Evolutionary conservation across 2,888 invertebrate species (phyloP).

Genomic region (Drosophila paracracens): DNA sequence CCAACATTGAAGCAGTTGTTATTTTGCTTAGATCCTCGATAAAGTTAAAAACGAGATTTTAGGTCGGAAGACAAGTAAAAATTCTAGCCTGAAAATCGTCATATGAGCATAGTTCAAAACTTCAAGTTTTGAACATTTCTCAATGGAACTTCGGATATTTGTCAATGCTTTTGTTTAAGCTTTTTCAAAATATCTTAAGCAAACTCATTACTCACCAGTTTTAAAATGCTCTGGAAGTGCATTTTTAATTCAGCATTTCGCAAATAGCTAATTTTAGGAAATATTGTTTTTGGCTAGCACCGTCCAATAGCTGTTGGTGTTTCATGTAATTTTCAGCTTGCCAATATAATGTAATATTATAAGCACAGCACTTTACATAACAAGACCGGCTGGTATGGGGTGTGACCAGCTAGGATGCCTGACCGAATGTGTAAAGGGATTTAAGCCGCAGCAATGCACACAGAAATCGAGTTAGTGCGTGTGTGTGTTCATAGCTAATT

Average conservation of each 20-base stretch:
- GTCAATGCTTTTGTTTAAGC: too few species aligned
- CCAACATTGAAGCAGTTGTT: not conserved
- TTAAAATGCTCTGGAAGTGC: too few species aligned
- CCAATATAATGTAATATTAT: slow-evolving; percentile 45
- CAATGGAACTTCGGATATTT: too few species aligned
- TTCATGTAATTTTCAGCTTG: slow-evolving; percentile 51
- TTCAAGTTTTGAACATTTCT: too few species aligned
- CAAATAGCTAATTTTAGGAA: not conserved
- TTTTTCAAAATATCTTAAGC: not conserved
- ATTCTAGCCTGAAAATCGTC: accelerated
- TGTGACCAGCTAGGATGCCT: slow-evolving; percentile 4
- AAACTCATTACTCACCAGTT: not conserved
- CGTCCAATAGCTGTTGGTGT: slow-evolving; percentile 24
- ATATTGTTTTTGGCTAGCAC: not conserved
- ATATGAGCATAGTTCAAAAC: too few species aligned
- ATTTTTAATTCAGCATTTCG: not conserved
- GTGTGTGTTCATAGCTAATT: slow-evolving; percentile 55
- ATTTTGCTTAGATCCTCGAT: not conserved
- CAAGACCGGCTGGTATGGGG: not conserved
- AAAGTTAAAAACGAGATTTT: too few species aligned
- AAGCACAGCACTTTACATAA: slow-evolving; percentile 25
- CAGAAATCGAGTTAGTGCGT: slow-evolving; percentile 19
- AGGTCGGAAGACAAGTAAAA: too few species aligned
- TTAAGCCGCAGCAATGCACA: slow-evolving; percentile 48
- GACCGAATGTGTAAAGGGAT: slow-evolving; percentile 12